Base-by-base conservation (phyloP, 1,140 invertebrate genomes). In the Mylabris phalerata region DNA sequence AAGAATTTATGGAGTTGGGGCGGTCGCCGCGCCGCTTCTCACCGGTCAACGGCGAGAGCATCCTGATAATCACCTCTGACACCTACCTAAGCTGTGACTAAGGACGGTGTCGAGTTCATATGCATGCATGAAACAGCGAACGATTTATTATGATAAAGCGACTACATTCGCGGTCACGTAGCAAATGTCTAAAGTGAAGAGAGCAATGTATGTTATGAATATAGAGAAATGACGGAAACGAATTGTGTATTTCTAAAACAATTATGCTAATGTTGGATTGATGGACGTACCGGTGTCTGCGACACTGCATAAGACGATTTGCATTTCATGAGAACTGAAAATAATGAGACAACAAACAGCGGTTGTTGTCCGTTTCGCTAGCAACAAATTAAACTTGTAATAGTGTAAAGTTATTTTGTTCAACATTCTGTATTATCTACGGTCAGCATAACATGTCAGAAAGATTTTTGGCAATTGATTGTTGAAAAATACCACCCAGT, bases 81-180 rank as follows among this genome's bases (percentile, higher is more conserved):
- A 58, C 56, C 56, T 51, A 58, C 49, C 56, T 19, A 48, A 48
- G 25, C 57, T 59, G 57, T 42, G 57, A 59, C 50, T 54, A 59
- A 60, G 48, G 49, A 42, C 40, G 43, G 52, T 50, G 52, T 60
- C 59, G 38, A 19, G 59, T 60, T 51, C 59, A 60, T 56, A 60
- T 56, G 48, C 59, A 60, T 60, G 59, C 51, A 56, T 47, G 48
- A 55, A 60, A 55, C 42, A 41, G 62, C 55, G 48, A 42, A 50
- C 57, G 62, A 63, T 64, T 64, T 64, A 59, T 55, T 61, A 59
- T 64, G 61, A 64, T 64, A 61, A 57, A 59, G 55, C 57, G 60
- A 50, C 51, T 58, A 56, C 59, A 64, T 64, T 64, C 62, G 52
- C 56, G 46, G 62, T 64, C 62, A 64, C 62, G 62, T 64, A 58